phyloP scores from a whole-genome alignment of 2,113 vertebrate genomes.

The Tragulus kanchil region DNA sequence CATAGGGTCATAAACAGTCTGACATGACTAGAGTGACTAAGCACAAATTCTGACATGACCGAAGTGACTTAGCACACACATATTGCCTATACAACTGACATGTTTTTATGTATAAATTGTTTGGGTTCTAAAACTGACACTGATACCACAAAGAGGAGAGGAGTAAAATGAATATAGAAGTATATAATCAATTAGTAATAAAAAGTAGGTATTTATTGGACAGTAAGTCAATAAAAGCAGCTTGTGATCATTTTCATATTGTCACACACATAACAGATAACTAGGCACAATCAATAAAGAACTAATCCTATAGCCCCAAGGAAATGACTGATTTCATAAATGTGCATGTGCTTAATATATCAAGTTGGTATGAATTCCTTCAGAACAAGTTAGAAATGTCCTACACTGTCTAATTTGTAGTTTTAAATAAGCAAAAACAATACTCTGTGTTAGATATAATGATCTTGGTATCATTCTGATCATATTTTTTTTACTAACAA shows the following conservation, averaged over 20 bases:
- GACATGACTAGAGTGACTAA: not conserved
- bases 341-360: constrained; percentile 81
- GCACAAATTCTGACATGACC: not conserved
- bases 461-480: not conserved
- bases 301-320: constrained; percentile 75
- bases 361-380: constrained; percentile 67
- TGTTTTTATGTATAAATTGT: constrained; percentile 72
- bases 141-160: constrained; percentile 69
- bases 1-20: not conserved
- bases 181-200: constrained; percentile 86
- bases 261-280: constrained; percentile 87
- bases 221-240: constrained; percentile 84
- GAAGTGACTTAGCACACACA: too few species aligned
- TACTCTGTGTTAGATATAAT: not conserved
- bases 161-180: constrained; percentile 80
- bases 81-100: constrained; percentile 28
- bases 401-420: not conserved
- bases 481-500: not conserved
- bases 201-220: constrained; percentile 87
- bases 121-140: constrained; percentile 70
- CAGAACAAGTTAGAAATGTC: constrained; percentile 61
- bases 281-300: constrained; percentile 83
- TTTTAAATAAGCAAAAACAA: not conserved
- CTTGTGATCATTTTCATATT: constrained; percentile 84
- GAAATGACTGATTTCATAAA: constrained; percentile 83